Base-by-base conservation (phyloP, 2,888 invertebrate genomes). In the Dynastes grantii region DNA sequence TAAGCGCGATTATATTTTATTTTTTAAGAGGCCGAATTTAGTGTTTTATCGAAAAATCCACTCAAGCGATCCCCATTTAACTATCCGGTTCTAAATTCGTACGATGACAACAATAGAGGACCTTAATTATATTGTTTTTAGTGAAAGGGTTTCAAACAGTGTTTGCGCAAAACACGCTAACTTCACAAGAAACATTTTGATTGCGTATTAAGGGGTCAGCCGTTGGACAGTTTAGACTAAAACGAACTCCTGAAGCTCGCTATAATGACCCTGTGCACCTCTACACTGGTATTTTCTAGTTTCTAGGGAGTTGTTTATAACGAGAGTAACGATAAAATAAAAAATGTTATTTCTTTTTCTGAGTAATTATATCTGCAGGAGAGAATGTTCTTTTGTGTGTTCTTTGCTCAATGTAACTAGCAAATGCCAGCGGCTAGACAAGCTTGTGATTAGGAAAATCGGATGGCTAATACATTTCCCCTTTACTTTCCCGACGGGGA, bases 121-220 rank as follows among this genome's bases (percentile, higher is more conserved):
- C 11, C 27, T 61, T 22, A 61, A 61, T 61, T 61, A 27, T 61
- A 29, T 45, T 61, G 61, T 61, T 61, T 61, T 61, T 61, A 61
- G 61, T 29, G 61, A 27, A 16, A 55, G 16, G 16, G 53, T 11
- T 29, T 22, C 29, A 11, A 29, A 11, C 13, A 29, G 16, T 22
- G 22, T 29, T 61, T 61, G 61, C 27, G 22, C 61, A 27, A 61
- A 61, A 61, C 67, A 67, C 22, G n/a, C 40, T 29, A 45, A 16
- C 55, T 11, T 55, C 53, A 9, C 45, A 55, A 71, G 71, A 45
- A 45, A 53, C 32, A 71, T 71, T 53, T 71, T 71, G 45, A 71
- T 71, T 71, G 53, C 71, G 49, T 27, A 53, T 71, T 71, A 71
- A 71, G 49, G 53, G 71, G 53, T 53, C 32, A 55, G 71, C 53